Conservation (phyloP, 2,797 vertebrate species). For the Crypturellus tataupa region DNA sequence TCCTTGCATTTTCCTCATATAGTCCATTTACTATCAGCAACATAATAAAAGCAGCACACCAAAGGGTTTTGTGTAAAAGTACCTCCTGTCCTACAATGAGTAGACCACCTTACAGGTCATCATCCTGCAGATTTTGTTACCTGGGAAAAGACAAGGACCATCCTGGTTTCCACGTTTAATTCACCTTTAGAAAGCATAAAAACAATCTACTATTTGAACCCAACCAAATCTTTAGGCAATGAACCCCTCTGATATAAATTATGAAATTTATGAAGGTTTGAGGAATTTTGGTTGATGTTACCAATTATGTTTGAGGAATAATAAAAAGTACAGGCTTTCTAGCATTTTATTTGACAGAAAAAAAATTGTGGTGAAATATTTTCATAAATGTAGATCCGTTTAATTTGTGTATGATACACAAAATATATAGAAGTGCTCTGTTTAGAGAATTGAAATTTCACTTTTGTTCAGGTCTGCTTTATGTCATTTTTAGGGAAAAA, state of each 20-base stretch:
- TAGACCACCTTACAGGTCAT: neutral
- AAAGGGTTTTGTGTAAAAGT: neutral
- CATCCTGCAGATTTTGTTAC: neutral
- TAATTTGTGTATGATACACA: neutral
- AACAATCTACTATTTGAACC: accelerated
- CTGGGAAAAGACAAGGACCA: neutral
- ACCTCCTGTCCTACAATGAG: neutral
- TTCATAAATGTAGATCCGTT: neutral
- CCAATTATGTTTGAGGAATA: neutral
- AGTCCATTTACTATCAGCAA: neutral
- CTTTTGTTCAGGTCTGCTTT: accelerated
- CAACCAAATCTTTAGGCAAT: neutral
- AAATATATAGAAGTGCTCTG: accelerated
- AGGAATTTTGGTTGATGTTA: neutral
- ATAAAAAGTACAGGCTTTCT: neutral
- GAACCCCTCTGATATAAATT: neutral
- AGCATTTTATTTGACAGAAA: neutral
- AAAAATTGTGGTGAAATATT: neutral
- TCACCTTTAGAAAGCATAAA: neutral
- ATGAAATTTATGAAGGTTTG: accelerated
- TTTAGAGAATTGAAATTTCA: neutral
- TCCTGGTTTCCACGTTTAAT: neutral
- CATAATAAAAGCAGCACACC: neutral
- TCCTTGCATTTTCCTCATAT: neutral
- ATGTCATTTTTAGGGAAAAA: neutral